Evolutionary conservation across 64 coral and sea anemone genomes (phyloP).

Genomic region (Montipora foliosa): DNA sequence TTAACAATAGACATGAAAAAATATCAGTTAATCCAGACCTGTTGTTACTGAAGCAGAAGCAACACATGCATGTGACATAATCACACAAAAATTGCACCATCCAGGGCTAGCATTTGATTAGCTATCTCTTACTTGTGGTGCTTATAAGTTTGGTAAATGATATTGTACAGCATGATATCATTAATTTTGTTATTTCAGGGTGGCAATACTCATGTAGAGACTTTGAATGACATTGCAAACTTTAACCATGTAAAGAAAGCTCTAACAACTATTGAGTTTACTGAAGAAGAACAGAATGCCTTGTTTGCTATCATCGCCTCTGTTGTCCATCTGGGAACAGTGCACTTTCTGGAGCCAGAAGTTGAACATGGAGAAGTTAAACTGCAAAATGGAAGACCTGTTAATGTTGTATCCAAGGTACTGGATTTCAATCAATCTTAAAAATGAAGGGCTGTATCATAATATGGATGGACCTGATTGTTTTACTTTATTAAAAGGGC

Average conservation of each 20-base stretch:
- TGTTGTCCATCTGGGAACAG: slow-evolving; percentile 89
- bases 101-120: too few relatives aligned
- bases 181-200: slow-evolving; percentile 42
- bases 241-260: slow-evolving; percentile 93
- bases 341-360: slow-evolving; percentile 71
- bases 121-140: too few relatives aligned
- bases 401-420: slow-evolving; percentile 98
- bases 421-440: not conserved
- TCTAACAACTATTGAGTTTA: slow-evolving; percentile 84
- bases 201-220: slow-evolving; percentile 58
- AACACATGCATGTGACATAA: too few relatives aligned
- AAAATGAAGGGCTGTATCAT: too few relatives aligned
- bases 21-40: too few relatives aligned
- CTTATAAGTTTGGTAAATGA: too few relatives aligned
- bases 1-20: too few relatives aligned
- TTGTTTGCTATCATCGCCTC: slow-evolving; percentile 93
- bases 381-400: slow-evolving; percentile 84
- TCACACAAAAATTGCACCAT: too few relatives aligned
- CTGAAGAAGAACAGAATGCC: slow-evolving; percentile 78
- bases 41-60: too few relatives aligned
- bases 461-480: not conserved
- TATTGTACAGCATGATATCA: not conserved
- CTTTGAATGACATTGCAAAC: slow-evolving; percentile 77
- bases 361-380: slow-evolving; percentile 61
- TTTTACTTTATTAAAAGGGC: not conserved